Base-by-base conservation (phyloP, 92 coral and sea anemone genomes). In the Phenganax stokvisi region DNA sequence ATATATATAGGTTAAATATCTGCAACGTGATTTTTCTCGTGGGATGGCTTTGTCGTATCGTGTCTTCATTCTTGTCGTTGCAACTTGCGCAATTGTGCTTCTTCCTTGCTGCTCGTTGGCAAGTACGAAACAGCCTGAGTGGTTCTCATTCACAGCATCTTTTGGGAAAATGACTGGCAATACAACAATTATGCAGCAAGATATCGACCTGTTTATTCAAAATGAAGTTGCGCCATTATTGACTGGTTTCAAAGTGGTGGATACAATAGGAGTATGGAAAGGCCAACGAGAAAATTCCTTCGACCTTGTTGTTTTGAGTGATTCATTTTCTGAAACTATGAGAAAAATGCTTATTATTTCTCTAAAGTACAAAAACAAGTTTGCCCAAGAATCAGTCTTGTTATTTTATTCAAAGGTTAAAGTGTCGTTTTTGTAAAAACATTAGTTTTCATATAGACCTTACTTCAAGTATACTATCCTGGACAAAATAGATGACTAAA, bases 281-380 rank as follows among this genome's bases (percentile, higher is more conserved):
- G 83, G 83, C 6, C 73, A 31, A 25, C n/a, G 0, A 12, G 83
- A 79, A 28, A 73, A 79, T 65, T 79, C 83, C 31, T 79, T 79
- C 56, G 83, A 79, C 65, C 12, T 79, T 15, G 1, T 65, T 27
- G 58, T 79, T 47, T 17, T 79, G 15, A 79, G 83, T 61, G 27
- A 63, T 51, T 15, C 63, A 0, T 63, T 63, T 52, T 9, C 27
- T 30, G n/a, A 9, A 51, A 78, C 60, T 9, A 29, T 3, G 72
- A 17, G 16, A 59, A 78, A 37, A 61, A n/a, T 78, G 44, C 47
- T 12, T 12, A 57, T 60, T 17, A 78, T 78, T 29, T 7, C 72
- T 63, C 37, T 4, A 0, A 10, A 4, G n/a, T 78, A 61, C 68
- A 78, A 78, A 55, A 78, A 11, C 12, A 61, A 59, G 55, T 78